Percentiles rank a stretch among this genome's conserved stretches.
These are phyloP conservation scores for Channa striata DNA, from an alignment of 2,797 vertebrate genomes.

Conservation along the genomic window DNA sequence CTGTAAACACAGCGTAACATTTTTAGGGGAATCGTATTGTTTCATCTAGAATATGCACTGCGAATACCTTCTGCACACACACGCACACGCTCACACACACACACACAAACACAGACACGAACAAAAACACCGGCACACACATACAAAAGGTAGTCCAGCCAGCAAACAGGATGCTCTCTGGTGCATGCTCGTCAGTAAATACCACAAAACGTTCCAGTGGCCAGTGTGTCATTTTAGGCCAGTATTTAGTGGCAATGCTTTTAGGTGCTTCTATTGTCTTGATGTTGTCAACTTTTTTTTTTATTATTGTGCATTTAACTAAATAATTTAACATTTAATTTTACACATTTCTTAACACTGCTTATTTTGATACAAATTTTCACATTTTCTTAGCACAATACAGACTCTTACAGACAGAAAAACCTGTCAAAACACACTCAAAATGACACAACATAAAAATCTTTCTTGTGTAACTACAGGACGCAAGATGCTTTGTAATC, in stretches of 20 bases:
- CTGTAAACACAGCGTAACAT: too few relatives aligned
- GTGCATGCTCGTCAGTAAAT: constrained; percentile 46
- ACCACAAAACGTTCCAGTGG: constrained; percentile 78
- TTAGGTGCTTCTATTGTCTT: not conserved
- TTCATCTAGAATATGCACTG: constrained; percentile 3
- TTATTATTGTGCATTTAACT: too few relatives aligned
- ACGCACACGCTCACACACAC: not conserved
- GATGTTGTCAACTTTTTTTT: too few relatives aligned
- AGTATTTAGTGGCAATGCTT: not conserved
- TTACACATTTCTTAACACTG: too few relatives aligned
- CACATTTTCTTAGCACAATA: too few relatives aligned
- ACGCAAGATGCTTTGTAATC: not conserved
- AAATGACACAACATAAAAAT: not conserved
- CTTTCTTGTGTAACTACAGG: not conserved
- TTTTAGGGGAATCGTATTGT: not conserved
- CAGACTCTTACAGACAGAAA: too few relatives aligned
- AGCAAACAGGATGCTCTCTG: constrained; percentile 75
- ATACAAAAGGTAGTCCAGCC: constrained; percentile 53
- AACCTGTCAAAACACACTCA: too few relatives aligned
- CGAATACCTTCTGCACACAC: constrained; percentile 47
- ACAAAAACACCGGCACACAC: constrained; percentile 6
- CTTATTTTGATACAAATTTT: too few relatives aligned
- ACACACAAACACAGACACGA: not conserved
- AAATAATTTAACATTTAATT: too few relatives aligned
- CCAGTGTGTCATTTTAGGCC: constrained; percentile 45